Conservation (phyloP, 2,797 vertebrate genomes). For the Perodicticus potto region DNA sequence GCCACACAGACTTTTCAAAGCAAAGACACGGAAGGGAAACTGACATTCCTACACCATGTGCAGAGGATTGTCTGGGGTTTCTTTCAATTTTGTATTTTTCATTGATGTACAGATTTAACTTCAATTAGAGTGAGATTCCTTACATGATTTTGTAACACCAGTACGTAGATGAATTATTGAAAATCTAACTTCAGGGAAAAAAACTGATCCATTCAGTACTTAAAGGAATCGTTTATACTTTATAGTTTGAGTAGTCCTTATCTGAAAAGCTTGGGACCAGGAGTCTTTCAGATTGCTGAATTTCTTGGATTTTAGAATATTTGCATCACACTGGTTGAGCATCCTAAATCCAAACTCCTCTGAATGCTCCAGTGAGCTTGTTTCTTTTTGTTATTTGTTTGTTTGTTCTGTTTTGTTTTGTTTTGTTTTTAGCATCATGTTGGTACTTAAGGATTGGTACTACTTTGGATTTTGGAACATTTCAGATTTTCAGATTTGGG, state of each 20-base stretch:
- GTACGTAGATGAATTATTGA: constrained; percentile 32
- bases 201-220: not conserved
- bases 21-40: not conserved
- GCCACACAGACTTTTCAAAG: not conserved
- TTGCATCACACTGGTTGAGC: not conserved
- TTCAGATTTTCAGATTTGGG: not conserved
- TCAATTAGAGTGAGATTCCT: not conserved
- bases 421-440: not conserved
- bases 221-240: constrained; percentile 34
- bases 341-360: not conserved
- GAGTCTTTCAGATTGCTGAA: not conserved
- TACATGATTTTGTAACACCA: not conserved
- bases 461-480: not conserved
- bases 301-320: not conserved
- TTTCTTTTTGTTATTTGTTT: too few relatives aligned
- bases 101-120: not conserved
- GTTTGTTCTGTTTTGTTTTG: too few relatives aligned
- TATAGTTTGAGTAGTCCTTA: not conserved
- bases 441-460: too few relatives aligned
- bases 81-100: constrained; percentile 8
- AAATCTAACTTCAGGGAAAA: constrained; percentile 27
- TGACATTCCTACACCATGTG: not conserved
- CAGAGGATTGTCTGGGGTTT: not conserved
- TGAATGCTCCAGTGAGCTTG: not conserved
- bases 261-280: not conserved